Conservation (phyloP, 2,888 invertebrate species). For the Drosophila pegasa region DNA sequence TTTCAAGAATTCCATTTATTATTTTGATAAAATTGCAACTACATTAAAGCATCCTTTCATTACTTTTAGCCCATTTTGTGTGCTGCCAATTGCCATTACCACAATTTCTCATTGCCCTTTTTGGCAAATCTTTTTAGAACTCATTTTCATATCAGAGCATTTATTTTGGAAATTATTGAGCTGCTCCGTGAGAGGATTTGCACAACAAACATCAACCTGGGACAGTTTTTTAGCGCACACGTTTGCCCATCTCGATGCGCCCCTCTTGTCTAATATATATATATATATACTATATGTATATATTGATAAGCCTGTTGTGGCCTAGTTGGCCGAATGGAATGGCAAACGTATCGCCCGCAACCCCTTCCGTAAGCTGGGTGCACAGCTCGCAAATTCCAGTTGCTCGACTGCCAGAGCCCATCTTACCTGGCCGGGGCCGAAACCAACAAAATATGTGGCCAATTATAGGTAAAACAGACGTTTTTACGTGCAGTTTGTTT, state of each 20-base stretch:
- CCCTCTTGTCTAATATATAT: slow-evolving; percentile 41
- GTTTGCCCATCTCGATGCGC: slow-evolving; percentile 35
- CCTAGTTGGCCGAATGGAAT: slow-evolving; percentile 62
- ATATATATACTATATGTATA: slow-evolving; percentile 18
- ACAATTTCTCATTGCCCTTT: slow-evolving; percentile 9
- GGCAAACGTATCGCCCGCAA: slow-evolving; percentile 14
- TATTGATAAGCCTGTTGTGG: slow-evolving; percentile 61
- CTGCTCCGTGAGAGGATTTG: slow-evolving; percentile 49
- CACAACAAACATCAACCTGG: slow-evolving; percentile 70
- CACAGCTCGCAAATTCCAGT: slow-evolving; percentile 23
- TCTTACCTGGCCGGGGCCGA: slow-evolving; percentile 42
- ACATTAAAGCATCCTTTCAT: not conserved
- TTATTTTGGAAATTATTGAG: slow-evolving; percentile 46
- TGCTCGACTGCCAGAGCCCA: slow-evolving; percentile 29
- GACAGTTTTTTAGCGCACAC: slow-evolving; percentile 50
- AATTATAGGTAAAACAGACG: slow-evolving; percentile 78
- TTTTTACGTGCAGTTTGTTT: slow-evolving; percentile 64
- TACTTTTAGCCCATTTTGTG: slow-evolving; percentile 11
- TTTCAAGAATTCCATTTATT: not conserved
- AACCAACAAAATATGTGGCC: slow-evolving; percentile 76
- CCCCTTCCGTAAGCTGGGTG: not conserved
- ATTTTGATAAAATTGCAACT: not conserved
- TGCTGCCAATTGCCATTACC: slow-evolving; percentile 21
- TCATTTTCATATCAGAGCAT: slow-evolving; percentile 61
- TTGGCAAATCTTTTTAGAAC: slow-evolving; percentile 40